Evolutionary conservation across 2,113 vertebrate genomes (phyloP).

Genomic region (Panurus biarmicus): DNA sequence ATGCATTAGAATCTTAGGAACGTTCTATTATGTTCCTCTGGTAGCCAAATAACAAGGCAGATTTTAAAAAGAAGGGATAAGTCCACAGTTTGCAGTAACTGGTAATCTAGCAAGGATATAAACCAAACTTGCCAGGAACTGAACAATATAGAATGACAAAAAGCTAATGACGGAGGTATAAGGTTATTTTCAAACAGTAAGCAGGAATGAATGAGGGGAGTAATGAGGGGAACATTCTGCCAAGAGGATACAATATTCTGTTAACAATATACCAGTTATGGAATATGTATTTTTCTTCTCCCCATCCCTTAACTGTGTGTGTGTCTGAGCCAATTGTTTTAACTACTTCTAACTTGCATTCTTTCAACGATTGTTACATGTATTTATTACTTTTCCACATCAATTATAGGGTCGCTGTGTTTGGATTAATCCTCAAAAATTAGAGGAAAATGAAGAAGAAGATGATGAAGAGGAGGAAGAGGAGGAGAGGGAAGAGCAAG

Average conservation of each 20-base stretch:
- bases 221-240: neutral
- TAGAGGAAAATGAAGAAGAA: constrained; percentile 64
- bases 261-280: neutral
- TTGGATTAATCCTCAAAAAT: constrained; percentile 84
- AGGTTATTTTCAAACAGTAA: neutral
- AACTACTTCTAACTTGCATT: neutral
- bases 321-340: neutral
- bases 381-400: neutral
- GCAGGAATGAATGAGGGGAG: neutral
- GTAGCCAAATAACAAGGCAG: neutral
- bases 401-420: constrained; percentile 83
- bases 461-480: constrained; percentile 64
- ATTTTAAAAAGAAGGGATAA: neutral
- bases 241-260: neutral
- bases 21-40: neutral
- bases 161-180: neutral
- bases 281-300: neutral
- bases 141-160: neutral
- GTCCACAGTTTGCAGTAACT: neutral
- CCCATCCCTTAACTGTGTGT: neutral
- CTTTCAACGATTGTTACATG: neutral
- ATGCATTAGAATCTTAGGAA: neutral
- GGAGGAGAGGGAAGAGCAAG: constrained; percentile 73
- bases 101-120: neutral
- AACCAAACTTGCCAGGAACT: neutral